phyloP scores from a whole-genome alignment of 2,113 vertebrate species.

The Oncorhynchus gorbuscha region DNA sequence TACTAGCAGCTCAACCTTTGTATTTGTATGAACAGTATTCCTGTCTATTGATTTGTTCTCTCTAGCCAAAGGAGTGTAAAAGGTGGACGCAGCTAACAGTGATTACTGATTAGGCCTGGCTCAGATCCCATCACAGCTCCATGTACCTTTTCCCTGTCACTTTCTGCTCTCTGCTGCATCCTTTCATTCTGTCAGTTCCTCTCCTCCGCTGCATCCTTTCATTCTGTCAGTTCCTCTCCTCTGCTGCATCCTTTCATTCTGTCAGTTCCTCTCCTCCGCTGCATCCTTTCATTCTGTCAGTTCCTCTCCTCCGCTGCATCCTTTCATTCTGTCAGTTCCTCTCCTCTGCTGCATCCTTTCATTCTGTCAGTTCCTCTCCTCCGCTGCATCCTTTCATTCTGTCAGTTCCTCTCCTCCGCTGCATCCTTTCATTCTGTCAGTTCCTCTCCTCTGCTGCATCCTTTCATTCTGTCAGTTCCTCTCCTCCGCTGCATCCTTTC shows the following conservation, averaged over 20 bases:
- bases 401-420: slow-evolving; percentile 55
- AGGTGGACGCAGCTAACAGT: slow-evolving; percentile 52
- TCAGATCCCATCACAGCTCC: slow-evolving; percentile 15
- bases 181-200: slow-evolving; percentile 55
- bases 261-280: slow-evolving; percentile 55
- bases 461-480: slow-evolving; percentile 55
- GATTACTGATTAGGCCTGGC: slow-evolving; percentile 51
- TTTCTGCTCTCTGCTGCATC: slow-evolving; percentile 33
- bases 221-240: slow-evolving; percentile 59
- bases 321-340: slow-evolving; percentile 55
- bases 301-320: slow-evolving; percentile 22
- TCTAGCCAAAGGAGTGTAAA: slow-evolving; percentile 34
- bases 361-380: too few relatives aligned
- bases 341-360: slow-evolving; percentile 55
- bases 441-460: slow-evolving; percentile 23
- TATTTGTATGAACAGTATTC: slow-evolving; percentile 18
- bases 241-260: slow-evolving; percentile 34
- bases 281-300: slow-evolving; percentile 60
- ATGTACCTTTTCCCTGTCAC: slow-evolving; percentile 8
- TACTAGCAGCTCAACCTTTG: slow-evolving; percentile 25
- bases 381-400: slow-evolving; percentile 34
- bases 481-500: slow-evolving; percentile 55
- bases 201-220: slow-evolving; percentile 55
- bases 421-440: slow-evolving; percentile 60
- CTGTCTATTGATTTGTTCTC: slow-evolving; percentile 32